A percentile compares a stretch with the other conserved stretches of the same genome.
Evolutionary conservation across 2,797 vertebrate species (phyloP).

Genomic region (Neosalanx taihuensis): DNA sequence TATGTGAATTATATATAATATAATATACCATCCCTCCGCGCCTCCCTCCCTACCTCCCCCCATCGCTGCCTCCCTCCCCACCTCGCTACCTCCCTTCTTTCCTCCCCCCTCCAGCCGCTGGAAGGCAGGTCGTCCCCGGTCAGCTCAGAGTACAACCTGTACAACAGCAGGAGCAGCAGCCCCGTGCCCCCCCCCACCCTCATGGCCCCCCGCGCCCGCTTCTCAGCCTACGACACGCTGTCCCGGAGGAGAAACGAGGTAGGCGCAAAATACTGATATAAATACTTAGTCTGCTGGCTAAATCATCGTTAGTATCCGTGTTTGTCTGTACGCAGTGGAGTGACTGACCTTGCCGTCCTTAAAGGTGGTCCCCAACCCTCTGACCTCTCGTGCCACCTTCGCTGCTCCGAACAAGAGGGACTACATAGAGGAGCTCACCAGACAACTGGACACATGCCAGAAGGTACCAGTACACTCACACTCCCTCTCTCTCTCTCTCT

Average conservation of each 20-base stretch:
- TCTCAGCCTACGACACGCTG: constrained; percentile 66
- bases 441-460: constrained; percentile 66
- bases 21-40: neutral
- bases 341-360: no score
- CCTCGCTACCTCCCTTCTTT: neutral
- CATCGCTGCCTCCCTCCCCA: neutral
- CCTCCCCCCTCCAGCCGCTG: neutral
- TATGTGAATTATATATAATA: no score
- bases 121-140: constrained; percentile 62
- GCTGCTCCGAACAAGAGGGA: constrained; percentile 62
- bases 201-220: constrained; percentile 37
- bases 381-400: constrained; percentile 53
- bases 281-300: neutral
- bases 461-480: constrained; percentile 48
- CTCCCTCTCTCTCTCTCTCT: neutral
- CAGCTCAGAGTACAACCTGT: constrained; percentile 69
- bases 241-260: constrained; percentile 56
- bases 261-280: no score
- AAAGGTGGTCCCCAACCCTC: constrained; percentile 45
- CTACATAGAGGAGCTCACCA: constrained; percentile 76
- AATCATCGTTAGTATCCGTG: no score
- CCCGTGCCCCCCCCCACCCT: constrained; percentile 35
- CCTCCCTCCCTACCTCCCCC: neutral
- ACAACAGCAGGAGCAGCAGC: constrained; percentile 64
- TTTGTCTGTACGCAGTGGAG: no score